These are phyloP conservation scores for Geococcyx californianus DNA, from an alignment of 2,113 vertebrate species.

Conservation along the genomic window DNA sequence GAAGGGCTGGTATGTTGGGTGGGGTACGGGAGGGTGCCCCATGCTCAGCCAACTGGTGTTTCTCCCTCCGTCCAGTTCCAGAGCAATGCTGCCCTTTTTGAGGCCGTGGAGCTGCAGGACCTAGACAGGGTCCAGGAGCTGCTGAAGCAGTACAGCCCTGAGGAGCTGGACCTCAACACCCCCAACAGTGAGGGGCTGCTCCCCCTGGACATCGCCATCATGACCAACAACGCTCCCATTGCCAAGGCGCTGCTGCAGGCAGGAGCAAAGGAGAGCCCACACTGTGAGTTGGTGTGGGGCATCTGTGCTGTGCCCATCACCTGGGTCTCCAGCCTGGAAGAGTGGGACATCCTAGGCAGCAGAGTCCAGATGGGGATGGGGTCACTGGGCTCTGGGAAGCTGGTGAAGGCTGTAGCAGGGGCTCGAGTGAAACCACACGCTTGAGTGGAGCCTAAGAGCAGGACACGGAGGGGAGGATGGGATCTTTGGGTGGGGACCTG, in stretches of 20 bases:
- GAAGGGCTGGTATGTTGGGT: neutral
- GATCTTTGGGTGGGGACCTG: neutral
- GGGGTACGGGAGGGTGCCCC: neutral
- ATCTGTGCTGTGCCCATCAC: rapidly evolving
- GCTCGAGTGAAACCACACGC: rapidly evolving
- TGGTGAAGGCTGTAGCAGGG: neutral
- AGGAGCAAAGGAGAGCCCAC: constrained; percentile 89
- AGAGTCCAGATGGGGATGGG: rapidly evolving
- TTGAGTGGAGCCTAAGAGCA: neutral
- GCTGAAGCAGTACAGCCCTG: constrained; percentile 86
- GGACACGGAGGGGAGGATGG: rapidly evolving
- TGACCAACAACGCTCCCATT: constrained; percentile 92
- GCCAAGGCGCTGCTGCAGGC: constrained; percentile 86
- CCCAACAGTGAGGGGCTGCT: constrained; percentile 91
- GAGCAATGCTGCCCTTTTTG: constrained; percentile 86
- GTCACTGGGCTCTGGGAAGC: neutral
- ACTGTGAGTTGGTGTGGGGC: constrained; percentile 80
- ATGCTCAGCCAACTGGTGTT: rapidly evolving
- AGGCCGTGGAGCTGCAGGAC: constrained; percentile 91
- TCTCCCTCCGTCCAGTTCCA: constrained; percentile 77
- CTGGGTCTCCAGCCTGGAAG: neutral
- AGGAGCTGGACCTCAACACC: constrained; percentile 92
- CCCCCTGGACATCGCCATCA: constrained; percentile 90
- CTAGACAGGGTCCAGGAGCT: constrained; percentile 86
- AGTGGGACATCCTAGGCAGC: rapidly evolving